phyloP scores from a whole-genome alignment of 1,140 invertebrate species.

The Schlechtendalia chinensis region DNA sequence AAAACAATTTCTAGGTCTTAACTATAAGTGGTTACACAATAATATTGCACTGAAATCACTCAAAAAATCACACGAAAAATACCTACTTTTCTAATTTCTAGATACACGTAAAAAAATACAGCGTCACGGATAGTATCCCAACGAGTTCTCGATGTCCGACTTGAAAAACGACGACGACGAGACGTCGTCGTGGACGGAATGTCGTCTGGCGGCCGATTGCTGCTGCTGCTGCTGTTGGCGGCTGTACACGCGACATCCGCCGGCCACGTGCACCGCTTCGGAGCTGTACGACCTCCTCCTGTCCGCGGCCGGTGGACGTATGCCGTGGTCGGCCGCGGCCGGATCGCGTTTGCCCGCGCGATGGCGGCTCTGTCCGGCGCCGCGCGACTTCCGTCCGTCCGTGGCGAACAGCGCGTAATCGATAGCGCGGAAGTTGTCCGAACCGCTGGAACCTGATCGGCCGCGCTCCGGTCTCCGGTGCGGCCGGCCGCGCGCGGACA shows the following conservation, averaged over 20 bases:
- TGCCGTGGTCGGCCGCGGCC: too few species aligned
- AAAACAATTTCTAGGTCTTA: too few species aligned
- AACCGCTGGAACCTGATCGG: slow-evolving; percentile 14
- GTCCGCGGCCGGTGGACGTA: too few species aligned
- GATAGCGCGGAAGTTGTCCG: slow-evolving; percentile 31
- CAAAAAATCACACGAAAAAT: too few species aligned
- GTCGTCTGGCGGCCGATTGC: background rate
- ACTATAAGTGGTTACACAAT: too few species aligned
- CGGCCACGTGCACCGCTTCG: slow-evolving; percentile 2
- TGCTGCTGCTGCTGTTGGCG: background rate
- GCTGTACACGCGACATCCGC: background rate
- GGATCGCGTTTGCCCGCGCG: background rate
- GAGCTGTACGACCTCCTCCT: slow-evolving; percentile 1
- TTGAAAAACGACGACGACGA: background rate
- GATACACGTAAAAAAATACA: too few species aligned
- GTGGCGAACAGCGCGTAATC: slow-evolving; percentile 23
- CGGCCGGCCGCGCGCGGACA: background rate
- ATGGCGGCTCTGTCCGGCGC: background rate
- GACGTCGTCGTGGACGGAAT: slow-evolving; percentile 13
- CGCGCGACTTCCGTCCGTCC: too few species aligned
- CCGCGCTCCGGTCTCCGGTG: background rate
- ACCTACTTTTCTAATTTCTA: too few species aligned
- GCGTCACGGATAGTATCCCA: slow-evolving; percentile 40
- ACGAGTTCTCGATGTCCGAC: slow-evolving; percentile 10
- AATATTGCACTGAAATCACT: too few species aligned